Evolutionary conservation across 2,113 vertebrate species (phyloP), one percentile per base, ranked within the genome.

Genomic region (Polypterus bichir): DNA sequence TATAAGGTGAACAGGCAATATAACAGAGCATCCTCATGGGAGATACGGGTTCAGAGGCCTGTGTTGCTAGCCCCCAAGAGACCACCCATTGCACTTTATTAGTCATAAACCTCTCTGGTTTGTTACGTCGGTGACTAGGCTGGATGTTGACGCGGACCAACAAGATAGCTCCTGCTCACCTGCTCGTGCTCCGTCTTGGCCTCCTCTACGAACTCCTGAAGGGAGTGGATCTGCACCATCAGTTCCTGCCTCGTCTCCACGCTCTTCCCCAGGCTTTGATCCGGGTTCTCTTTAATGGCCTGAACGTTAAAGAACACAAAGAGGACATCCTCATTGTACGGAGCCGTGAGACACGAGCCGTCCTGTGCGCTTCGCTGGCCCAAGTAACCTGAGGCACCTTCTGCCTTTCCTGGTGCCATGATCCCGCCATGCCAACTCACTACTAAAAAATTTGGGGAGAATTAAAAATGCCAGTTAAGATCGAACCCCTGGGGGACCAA

Each of bases 221-320:
- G 79, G 0, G 78, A 77, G 58, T 76, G 72, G 60, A 89, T 82
- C 11, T 86, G 83, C 57, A 80, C 73, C 4, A 81, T 81, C 4
- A 89, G 79, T 70, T 88, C 83, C 71, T 77, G 79, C 55, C 78
- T 84, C 65, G 82, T 81, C 27, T 81, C 81, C 46, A 79, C 72
- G n/a, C 86, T 87, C 71, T 89, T 84, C 0, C 84, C 85, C 67
- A 88, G 77, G 65, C 79, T 78, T 72, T 87, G 86, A 48, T 81
- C 83, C 77, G 89, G 70, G 61, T 89, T 91, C 70, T 89, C 88
- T 68, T 85, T 82, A 64, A 77, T 67, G 0, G 60, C 82, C 83
- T 87, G 67, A 65, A 8, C 11, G 5, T 3, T 47, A 46, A 52
- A 44, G 44, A 1, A 47, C 44, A 66, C 1, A 59, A 5, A 3